Percentiles rank a stretch among this genome's conserved stretches.
Evolutionary conservation across 37 sponge, comb jelly and placozoan genomes (phyloP).

Genomic region (Crambe crambe): DNA sequence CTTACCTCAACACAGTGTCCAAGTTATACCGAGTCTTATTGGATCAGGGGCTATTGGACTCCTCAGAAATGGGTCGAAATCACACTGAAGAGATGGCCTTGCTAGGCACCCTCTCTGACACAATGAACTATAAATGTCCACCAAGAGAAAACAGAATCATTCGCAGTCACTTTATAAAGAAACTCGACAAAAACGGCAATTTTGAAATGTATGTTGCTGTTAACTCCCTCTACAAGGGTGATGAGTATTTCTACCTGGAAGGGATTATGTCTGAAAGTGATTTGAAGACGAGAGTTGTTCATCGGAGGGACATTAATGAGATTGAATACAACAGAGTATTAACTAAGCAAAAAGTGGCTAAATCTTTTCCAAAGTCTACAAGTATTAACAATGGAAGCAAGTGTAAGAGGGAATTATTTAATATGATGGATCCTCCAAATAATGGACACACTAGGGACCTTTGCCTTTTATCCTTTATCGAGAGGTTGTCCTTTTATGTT

Average conservation of each 20-base stretch:
- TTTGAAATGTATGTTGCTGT: not conserved
- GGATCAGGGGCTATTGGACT: not conserved
- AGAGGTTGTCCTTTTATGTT: too few species aligned
- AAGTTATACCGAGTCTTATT: not conserved
- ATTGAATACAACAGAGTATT: not conserved
- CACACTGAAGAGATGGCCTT: not conserved
- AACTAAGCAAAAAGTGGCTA: not conserved
- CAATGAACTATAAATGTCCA: not conserved
- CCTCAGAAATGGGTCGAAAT: not conserved
- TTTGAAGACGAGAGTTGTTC: not conserved
- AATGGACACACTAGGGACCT: too few species aligned
- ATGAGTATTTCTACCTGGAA: not conserved
- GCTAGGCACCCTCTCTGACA: not conserved
- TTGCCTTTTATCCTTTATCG: too few species aligned
- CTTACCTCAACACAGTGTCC: not conserved
- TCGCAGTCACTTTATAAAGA: not conserved
- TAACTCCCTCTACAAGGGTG: not conserved
- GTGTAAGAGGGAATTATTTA: slow-evolving; percentile 20
- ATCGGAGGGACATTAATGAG: not conserved
- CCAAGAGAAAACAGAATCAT: not conserved
- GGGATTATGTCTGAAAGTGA: not conserved
- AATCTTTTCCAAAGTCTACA: too few species aligned
- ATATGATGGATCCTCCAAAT: not conserved
- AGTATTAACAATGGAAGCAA: slow-evolving; percentile 35
- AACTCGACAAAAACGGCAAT: not conserved